Evolutionary conservation across 2,113 vertebrate species (phyloP), one percentile per base, ranked within the genome.

Genomic region (Pterophyllum scalare): DNA sequence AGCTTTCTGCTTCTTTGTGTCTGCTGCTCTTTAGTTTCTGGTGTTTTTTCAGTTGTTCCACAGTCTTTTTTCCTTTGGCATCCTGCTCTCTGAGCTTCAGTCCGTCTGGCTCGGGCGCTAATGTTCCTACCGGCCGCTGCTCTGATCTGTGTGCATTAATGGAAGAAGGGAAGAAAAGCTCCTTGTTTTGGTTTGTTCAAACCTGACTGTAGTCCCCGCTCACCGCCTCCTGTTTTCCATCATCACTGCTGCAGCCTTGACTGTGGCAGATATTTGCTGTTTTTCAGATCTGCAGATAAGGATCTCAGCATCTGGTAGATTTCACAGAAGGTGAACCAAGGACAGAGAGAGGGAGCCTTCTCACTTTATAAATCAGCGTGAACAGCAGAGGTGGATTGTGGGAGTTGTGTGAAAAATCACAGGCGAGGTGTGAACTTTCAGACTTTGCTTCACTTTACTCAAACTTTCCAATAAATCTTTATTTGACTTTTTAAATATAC

Each of bases 61-160:
- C 9, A 10, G 0, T 28, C 22, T 26, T 52, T 56, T 17, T 19
- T 24, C 85, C 57, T 58, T 62, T 77, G 87, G 59, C 46, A 31
- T 46, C 7, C 6, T 12, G 40, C 57, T 70, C 72, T 56, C 22
- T 15, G 20, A 59, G 54, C 33, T 80, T 54, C 65, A 4, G 56
- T 31, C 38, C 5, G 74, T 86, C 88, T 81, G 88, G 82, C 75
- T 72, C 14, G 3, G 12, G 84, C 59, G 79, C 79, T 87, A 89
- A 89, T 87, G 75, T 59, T 79, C 88, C 82, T 72, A 38, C 81
- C 79, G 52, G 79, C 3, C 76, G 60, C 43, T 6, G 3, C 77
- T 80, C 62, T 28, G 60, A 82, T 62, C 75, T 59, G 54, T 83
- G 78, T 22, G 75, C 84, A 52, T 62, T 76, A 84, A 76, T 58